These are phyloP conservation scores for Galbula dea DNA, from an alignment of 2,113 vertebrate species.

Conservation along the genomic window DNA sequence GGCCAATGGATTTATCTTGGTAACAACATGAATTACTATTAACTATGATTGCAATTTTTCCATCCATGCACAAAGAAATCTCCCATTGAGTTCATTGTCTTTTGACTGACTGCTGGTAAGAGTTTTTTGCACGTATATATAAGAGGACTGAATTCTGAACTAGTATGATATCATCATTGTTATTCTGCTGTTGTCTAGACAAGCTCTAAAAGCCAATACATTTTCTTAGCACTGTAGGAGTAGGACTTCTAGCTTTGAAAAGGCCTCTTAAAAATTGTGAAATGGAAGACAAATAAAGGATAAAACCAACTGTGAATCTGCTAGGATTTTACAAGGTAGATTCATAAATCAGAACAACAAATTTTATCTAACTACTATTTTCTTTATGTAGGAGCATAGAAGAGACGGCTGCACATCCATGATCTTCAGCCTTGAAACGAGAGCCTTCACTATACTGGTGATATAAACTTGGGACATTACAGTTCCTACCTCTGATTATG, in stretches of 20 bases:
- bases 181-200: background rate
- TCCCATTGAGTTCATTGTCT: slow-evolving; percentile 1
- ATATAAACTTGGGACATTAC: background rate
- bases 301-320: background rate
- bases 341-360: background rate
- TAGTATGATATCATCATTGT: background rate
- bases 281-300: background rate
- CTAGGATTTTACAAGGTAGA: background rate
- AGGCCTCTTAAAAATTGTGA: background rate
- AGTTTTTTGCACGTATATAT: background rate
- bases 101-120: background rate
- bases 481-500: background rate
- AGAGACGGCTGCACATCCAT: background rate
- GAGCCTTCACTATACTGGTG: background rate
- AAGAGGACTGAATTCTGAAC: background rate
- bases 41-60: background rate
- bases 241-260: background rate
- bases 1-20: slow-evolving; percentile 19
- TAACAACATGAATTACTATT: slow-evolving; percentile 23
- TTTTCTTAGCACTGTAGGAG: background rate
- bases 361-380: background rate
- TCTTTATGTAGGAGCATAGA: background rate
- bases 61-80: background rate
- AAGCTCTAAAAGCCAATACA: background rate
- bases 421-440: background rate